Conservation (phyloP, 2,888 invertebrate species). For the Orthosia gracilis region DNA sequence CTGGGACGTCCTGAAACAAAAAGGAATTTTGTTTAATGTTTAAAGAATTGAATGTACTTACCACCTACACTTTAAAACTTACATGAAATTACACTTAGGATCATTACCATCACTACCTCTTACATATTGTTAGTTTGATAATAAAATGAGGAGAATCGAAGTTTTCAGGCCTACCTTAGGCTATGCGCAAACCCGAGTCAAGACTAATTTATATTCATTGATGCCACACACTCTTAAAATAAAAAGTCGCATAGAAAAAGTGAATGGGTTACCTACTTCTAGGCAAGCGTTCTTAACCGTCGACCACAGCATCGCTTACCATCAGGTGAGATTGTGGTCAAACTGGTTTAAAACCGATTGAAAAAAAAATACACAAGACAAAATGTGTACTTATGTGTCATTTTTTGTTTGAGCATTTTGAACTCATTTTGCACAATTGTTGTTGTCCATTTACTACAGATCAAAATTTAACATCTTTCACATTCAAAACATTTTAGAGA, state of each 20-base stretch:
- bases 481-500: neutral
- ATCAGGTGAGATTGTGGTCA: no score
- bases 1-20: conserved; percentile 86
- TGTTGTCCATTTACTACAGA: no score
- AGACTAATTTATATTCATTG: no score
- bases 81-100: conserved; percentile 29
- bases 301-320: no score
- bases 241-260: neutral
- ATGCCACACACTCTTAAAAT: neutral
- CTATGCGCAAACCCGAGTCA: neutral
- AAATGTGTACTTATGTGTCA: no score
- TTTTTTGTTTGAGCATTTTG: no score
- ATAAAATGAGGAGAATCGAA: neutral
- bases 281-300: no score
- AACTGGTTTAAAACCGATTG: neutral
- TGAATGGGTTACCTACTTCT: no score
- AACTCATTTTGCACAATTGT: no score
- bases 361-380: no score
- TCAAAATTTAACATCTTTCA: no score
- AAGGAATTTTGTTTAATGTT: conserved; percentile 12
- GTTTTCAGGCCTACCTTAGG: neutral
- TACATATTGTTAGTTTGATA: conserved; percentile 9
- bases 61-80: neutral
- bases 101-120: neutral
- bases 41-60: neutral